phyloP scores from a whole-genome alignment of 2,797 vertebrate species.

The Moxostoma hubbsi region DNA sequence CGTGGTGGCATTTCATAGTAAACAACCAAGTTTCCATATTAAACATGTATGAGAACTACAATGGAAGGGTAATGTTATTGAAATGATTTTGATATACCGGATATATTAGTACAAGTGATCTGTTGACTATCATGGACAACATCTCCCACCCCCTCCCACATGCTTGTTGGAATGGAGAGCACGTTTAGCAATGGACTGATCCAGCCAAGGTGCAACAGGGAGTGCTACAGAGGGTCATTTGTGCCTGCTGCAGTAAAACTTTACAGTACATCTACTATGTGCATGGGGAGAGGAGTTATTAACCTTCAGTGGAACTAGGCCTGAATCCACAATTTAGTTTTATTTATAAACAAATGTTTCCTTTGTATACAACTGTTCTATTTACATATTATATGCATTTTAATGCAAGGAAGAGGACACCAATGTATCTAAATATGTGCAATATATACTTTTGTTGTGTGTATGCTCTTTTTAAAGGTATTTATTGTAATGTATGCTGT shows the following conservation, averaged over 20 bases:
- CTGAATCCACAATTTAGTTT: background rate
- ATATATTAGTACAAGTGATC: background rate
- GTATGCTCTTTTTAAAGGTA: too few relatives aligned
- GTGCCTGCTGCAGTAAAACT: conserved; percentile 3
- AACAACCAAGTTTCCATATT: background rate
- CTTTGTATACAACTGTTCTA: background rate
- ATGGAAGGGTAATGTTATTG: background rate
- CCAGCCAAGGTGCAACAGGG: conserved; percentile 9
- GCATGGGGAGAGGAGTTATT: conserved; percentile 3
- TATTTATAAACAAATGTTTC: conserved; percentile 2
- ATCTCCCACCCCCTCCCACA: background rate
- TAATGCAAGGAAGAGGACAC: too few relatives aligned
- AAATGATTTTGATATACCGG: background rate
- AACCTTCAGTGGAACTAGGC: background rate
- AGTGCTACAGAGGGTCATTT: conserved; percentile 16
- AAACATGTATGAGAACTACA: background rate
- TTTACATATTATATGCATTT: background rate
- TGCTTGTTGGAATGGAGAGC: background rate
- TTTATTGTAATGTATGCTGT: too few relatives aligned
- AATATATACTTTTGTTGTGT: too few relatives aligned
- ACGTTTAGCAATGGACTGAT: conserved; percentile 2
- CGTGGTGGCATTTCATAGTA: background rate
- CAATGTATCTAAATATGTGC: too few relatives aligned
- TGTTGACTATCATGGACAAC: background rate
- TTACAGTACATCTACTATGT: conserved; percentile 21